Evolutionary conservation across 2,797 vertebrate species (phyloP).

Genomic region (Pseudochromis fuscus): DNA sequence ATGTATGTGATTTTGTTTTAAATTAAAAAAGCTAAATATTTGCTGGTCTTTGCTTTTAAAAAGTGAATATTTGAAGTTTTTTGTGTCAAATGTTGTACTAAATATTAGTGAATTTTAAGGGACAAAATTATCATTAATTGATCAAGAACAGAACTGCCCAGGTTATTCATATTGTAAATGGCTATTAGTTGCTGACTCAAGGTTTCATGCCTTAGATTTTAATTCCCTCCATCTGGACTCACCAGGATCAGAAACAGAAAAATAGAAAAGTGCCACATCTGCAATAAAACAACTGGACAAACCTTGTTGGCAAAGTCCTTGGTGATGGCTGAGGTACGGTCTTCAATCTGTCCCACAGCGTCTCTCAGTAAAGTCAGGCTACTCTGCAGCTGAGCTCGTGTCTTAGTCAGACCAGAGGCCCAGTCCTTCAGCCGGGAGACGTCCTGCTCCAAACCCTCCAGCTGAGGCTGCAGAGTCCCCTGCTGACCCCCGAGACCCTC

Average conservation of each 20-base stretch:
- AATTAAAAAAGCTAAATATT: not conserved
- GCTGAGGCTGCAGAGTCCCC: slow-evolving; percentile 71
- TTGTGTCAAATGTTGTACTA: too few relatives aligned
- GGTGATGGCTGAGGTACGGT: slow-evolving; percentile 82
- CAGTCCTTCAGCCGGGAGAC: slow-evolving; percentile 84
- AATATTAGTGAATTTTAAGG: too few relatives aligned
- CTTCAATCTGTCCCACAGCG: slow-evolving; percentile 85
- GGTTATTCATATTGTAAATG: too few relatives aligned
- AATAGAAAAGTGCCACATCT: too few relatives aligned
- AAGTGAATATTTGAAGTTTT: not conserved
- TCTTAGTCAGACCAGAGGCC: slow-evolving; percentile 81
- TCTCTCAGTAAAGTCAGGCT: slow-evolving; percentile 84
- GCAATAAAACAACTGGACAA: not conserved
- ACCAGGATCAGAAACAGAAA: too few relatives aligned
- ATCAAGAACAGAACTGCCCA: too few relatives aligned
- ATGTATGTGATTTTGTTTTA: too few relatives aligned
- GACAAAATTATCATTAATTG: too few relatives aligned
- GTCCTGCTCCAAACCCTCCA: slow-evolving; percentile 86
- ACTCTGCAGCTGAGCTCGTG: slow-evolving; percentile 81
- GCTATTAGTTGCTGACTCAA: too few relatives aligned
- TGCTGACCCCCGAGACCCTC: slow-evolving; percentile 80
- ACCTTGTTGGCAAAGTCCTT: slow-evolving; percentile 86
- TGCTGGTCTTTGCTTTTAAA: not conserved
- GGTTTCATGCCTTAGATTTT: too few relatives aligned
- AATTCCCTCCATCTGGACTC: not conserved